These are phyloP conservation scores for Tympanuchus pallidicinctus DNA, from an alignment of 2,113 vertebrate species.

Conservation along the genomic window DNA sequence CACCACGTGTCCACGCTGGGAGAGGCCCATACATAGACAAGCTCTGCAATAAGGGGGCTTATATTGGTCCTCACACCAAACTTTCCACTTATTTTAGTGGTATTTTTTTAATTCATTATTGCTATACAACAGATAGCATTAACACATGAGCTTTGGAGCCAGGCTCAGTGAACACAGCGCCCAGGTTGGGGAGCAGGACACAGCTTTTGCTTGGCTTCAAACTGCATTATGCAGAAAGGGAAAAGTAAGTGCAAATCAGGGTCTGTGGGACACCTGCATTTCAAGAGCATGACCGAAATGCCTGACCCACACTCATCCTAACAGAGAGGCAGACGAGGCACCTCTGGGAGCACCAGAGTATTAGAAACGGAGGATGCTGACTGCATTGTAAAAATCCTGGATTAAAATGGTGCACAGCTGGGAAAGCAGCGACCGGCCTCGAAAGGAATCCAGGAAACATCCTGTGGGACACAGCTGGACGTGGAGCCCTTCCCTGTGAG, in stretches of 20 bases:
- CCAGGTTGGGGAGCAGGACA: too few relatives aligned
- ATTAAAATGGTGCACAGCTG: background rate
- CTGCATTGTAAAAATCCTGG: background rate
- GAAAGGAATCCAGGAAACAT: background rate
- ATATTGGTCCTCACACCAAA: rapidly evolving
- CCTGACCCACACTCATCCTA: background rate
- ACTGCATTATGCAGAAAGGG: background rate
- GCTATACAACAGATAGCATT: too few relatives aligned
- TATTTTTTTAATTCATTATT: too few relatives aligned
- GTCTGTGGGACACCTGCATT: rapidly evolving
- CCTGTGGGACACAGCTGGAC: background rate
- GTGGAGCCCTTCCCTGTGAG: background rate
- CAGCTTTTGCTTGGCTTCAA: too few relatives aligned
- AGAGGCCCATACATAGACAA: rapidly evolving
- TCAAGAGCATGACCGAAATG: rapidly evolving
- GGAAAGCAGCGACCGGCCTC: background rate
- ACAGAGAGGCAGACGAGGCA: background rate
- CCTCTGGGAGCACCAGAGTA: background rate
- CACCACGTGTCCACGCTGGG: background rate
- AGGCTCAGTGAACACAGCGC: too few relatives aligned
- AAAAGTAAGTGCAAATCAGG: background rate
- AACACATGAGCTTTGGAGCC: too few relatives aligned
- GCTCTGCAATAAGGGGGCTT: background rate
- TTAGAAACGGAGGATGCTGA: background rate
- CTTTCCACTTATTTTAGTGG: too few relatives aligned